Base-by-base conservation (phyloP, 2,888 invertebrate genomes). In the Diploptera punctata region DNA sequence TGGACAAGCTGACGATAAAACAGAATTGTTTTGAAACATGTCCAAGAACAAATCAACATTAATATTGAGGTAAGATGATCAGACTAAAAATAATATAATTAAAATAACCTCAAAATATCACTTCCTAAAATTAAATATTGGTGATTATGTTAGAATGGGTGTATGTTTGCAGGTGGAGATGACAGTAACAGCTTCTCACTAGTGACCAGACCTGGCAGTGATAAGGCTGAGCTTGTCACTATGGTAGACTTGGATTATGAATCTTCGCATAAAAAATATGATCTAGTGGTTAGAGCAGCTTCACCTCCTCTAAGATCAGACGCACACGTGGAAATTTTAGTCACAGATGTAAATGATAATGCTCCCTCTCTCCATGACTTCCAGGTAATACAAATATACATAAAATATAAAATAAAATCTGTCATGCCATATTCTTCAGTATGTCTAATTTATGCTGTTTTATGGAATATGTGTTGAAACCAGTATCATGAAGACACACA, bases 331-430 rank as follows among this genome's bases (percentile, higher is more conserved):
- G 94, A 94, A 80, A 90, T 98, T 43, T 83, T 94, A 4, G 95
- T 98, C 0, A 94, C 94, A 0, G 98, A 98, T 81, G 93, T 96
- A 0, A 97, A 99, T 81, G 99, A 99, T 80, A 98, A 99, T 81
- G 93, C 94, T 0, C 99, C 99, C 0, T 86, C 92, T 77, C 84
- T 99, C 78, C 91, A 94, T 78, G 97, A 99, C 80, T 99, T 99
- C 80, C 83, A 85, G 77, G 80, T 80, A 76, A 65, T 3, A 52
- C 33, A 7, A 33, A 19, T 24, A 4, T 7, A 29, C 4, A 9
- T 10, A 24, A 9, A 18, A 33, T n/a, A 65, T 7, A 38, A 65
- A 65, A 26, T 33, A 33, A 9, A 33, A 10, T 65, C 43, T 18
- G 13, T 5, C 7, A 33, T 38, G 7, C 24, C 16, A 10, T 65